These are phyloP conservation scores for Campylomormyrus tamandua DNA, from an alignment of 2,113 vertebrate genomes.

Conservation along the genomic window DNA sequence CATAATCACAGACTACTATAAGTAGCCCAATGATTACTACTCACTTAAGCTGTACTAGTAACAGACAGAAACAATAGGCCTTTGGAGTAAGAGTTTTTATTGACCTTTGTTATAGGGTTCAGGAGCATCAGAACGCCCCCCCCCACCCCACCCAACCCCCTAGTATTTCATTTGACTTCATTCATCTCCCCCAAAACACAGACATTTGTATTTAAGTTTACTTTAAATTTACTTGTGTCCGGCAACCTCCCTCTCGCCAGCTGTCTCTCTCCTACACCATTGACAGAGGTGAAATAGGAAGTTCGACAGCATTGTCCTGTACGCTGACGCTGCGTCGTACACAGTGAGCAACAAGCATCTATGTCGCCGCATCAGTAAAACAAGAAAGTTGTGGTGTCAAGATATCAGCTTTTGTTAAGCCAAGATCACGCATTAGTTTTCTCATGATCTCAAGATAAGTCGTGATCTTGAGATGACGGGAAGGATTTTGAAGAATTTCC, in stretches of 20 bases:
- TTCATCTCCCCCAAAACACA: not conserved
- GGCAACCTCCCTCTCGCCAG: not conserved
- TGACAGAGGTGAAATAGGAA: not conserved
- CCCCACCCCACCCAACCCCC: too few species aligned
- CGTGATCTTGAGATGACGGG: not conserved
- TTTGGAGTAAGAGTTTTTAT: not conserved
- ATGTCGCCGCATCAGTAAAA: not conserved
- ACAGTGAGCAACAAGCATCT: not conserved
- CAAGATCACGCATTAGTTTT: not conserved
- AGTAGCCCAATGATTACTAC: not conserved
- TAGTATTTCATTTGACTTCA: not conserved
- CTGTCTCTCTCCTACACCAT: not conserved
- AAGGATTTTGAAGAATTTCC: not conserved
- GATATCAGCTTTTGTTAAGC: not conserved
- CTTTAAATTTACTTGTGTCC: not conserved
- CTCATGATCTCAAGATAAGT: not conserved
- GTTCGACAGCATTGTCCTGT: not conserved
- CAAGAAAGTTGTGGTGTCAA: not conserved
- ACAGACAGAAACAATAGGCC: not conserved
- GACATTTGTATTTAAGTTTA: not conserved
- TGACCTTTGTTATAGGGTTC: not conserved
- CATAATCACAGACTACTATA: not conserved
- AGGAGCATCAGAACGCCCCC: not conserved
- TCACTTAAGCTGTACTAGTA: not conserved
- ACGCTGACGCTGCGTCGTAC: not conserved